Evolutionary conservation across 2,113 vertebrate species (phyloP), one percentile per base, ranked within the genome.

Genomic region (Stegastes partitus): DNA sequence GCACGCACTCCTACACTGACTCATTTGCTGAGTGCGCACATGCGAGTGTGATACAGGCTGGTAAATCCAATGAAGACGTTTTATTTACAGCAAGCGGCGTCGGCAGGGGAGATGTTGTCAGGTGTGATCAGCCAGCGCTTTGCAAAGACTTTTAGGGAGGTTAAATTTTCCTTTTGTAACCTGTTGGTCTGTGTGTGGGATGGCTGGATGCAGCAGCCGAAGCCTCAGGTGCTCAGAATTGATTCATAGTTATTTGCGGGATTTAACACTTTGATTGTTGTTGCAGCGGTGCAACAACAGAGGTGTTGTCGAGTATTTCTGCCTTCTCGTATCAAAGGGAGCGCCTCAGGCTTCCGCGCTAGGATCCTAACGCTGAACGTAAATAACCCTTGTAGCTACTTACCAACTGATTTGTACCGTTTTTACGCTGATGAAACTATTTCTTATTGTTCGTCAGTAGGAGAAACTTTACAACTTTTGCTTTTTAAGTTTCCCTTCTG

Each of bases 31-130:
- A 42, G 21, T 31, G 8, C 28, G 15, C 50, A 56, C n/a, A 57
- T 22, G 25, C 55, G 61, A 31, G 18, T 26, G 22, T 63, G 68
- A 71, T 21, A 47, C 23, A 21, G 15, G 7, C 44, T 59, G 59
- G 14, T 58, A 34, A n/a, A 70, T 66, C 63, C 31, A 25, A 19
- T 59, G 21, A 37, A 61, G 59, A 25, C 55, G 11, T 45, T 66
- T 75, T 49, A 57, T 56, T 67, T 57, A 62, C 74, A 53, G 28
- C n/a, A n/a, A n/a, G n/a, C n/a, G n/a, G 19, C 23, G 45, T 5
- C 26, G 26, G 31, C 31, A n/a, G 34, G 54, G 25, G 34, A 11
- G 12, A 28, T 28, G 54, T 18, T 53, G n/a, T 59, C 11, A n/a
- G 19, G 7, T 34, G 23, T 51, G 61, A 61, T 44, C 25, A 22